A percentile compares a stretch with the other conserved stretches of the same genome.
Conservation (phyloP, 2,888 invertebrate species). For the Macrostomum cliftonense region DNA sequence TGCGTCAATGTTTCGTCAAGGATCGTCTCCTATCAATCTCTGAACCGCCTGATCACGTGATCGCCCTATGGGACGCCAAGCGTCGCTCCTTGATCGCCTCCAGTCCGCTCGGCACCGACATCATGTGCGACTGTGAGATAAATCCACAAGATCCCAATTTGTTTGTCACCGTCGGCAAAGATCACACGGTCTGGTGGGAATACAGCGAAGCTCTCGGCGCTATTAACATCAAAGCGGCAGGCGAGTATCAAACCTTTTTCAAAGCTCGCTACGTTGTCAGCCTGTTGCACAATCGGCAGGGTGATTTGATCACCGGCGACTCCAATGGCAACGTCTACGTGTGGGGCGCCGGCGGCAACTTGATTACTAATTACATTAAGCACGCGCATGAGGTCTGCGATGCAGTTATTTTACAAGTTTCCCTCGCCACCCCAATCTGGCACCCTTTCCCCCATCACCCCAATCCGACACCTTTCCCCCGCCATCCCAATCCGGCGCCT, state of each 20-base stretch:
- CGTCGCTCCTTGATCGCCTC: too few species aligned
- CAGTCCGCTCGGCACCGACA: conserved; percentile 14
- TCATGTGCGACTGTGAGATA: conserved; percentile 23
- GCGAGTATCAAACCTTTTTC: conserved; percentile 26
- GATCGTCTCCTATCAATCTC: too few species aligned
- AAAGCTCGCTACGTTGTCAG: conserved; percentile 24
- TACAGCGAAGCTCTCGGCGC: conserved; percentile 17
- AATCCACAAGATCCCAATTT: conserved; percentile 20
- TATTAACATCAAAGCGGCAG: conserved; percentile 17
- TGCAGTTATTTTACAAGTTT: too few species aligned
- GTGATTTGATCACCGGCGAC: conserved; percentile 30
- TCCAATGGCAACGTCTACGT: conserved; percentile 33
- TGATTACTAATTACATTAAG: conserved; percentile 28
- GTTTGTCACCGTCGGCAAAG: conserved; percentile 27
- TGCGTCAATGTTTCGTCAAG: too few species aligned
- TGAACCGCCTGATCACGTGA: too few species aligned
- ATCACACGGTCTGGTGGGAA: conserved; percentile 30
- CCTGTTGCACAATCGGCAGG: conserved; percentile 21
- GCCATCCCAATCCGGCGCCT: too few species aligned
- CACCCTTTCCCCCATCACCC: too few species aligned
- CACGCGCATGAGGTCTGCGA: conserved; percentile 28
- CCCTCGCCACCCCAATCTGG: too few species aligned
- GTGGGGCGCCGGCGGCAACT: conserved; percentile 24
- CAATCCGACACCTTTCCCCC: too few species aligned
- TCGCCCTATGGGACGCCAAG: too few species aligned